phyloP scores from a whole-genome alignment of 2,113 vertebrate genomes.

The Alouatta palliata region DNA sequence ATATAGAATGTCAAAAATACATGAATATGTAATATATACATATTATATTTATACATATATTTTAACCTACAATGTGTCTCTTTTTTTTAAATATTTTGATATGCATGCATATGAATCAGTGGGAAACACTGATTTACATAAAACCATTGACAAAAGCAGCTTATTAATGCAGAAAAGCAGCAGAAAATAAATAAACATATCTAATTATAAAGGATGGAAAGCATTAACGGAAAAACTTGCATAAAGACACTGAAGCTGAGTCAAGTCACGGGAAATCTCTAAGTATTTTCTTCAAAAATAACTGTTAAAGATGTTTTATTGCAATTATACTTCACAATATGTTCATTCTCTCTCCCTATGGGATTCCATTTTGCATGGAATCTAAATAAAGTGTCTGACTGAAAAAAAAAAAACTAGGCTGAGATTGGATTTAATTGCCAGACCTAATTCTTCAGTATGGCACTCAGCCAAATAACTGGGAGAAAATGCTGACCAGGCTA shows the following conservation, averaged over 20 bases:
- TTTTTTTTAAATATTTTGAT: constrained; percentile 24
- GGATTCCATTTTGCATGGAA: constrained; percentile 44
- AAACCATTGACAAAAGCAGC: background rate
- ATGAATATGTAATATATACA: background rate
- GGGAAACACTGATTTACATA: constrained; percentile 1
- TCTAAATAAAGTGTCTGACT: constrained; percentile 38
- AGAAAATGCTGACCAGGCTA: constrained; percentile 17
- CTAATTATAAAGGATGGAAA: constrained; percentile 10
- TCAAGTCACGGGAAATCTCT: background rate
- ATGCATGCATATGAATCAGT: background rate
- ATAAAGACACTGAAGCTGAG: background rate
- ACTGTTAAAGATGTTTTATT: background rate
- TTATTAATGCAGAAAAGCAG: background rate
- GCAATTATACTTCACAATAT: background rate
- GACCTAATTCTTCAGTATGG: constrained; percentile 55
- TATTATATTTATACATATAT: background rate
- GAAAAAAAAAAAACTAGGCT: background rate
- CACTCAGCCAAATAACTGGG: constrained; percentile 51
- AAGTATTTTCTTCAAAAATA: constrained; percentile 21
- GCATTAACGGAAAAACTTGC: background rate
- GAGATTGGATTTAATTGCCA: constrained; percentile 47
- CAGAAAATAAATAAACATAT: background rate
- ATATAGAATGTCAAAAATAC: background rate
- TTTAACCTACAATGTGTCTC: background rate
- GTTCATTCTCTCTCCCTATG: background rate